Base-by-base conservation (phyloP, 2,797 vertebrate genomes). In the Sebastes taczanowskii region DNA sequence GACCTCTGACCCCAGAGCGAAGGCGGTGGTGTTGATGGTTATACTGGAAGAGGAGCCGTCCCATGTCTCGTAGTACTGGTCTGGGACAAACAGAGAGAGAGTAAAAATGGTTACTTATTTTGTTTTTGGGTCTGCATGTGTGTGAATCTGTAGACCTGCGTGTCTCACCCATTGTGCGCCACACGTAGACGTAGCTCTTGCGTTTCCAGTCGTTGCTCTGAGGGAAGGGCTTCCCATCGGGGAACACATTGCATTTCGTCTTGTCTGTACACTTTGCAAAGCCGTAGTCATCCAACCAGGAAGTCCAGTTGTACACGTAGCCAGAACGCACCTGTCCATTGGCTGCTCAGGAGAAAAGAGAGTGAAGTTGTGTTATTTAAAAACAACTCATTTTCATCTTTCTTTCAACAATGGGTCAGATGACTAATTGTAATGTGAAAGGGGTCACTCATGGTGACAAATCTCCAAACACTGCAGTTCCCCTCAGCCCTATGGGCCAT, bases 171-270 rank as follows among this genome's bases (percentile, higher is more conserved):
- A 96, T 94, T 0, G 97, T 96, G 87, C 97, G 97, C 95, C 98
- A 99, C 35, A 99, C 87, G 0, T 99, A 99, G 88, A 99, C 93
- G 7, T 98, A 99, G 74, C 94, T 95, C 82, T 93, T 95, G 74
- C 82, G 96, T 30, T 94, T 95, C 97, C 97, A 96, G 80, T 96
- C 94, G 0, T 91, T 94, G 79, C 90, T 92, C 82, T 91, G 95
- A 38, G 97, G 97, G 87, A 99, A 99, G 11, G 96, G 95, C 85
- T 82, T 97, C 49, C 97, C 96, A 1, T 99, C 98, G 0, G 98
- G 98, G 85, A 98, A 99, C 63, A 96, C 83, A 0, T 97, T 93
- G 60, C 95, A 95, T 49, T 87, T 96, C 16, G 68, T 86, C 3
- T 86, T 69, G 77, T 95, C 78, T 1, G 80, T 80, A 72, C 94